Evolutionary conservation across 2,797 vertebrate genomes (phyloP).

Genomic region (Enteromius fasciolatus): DNA sequence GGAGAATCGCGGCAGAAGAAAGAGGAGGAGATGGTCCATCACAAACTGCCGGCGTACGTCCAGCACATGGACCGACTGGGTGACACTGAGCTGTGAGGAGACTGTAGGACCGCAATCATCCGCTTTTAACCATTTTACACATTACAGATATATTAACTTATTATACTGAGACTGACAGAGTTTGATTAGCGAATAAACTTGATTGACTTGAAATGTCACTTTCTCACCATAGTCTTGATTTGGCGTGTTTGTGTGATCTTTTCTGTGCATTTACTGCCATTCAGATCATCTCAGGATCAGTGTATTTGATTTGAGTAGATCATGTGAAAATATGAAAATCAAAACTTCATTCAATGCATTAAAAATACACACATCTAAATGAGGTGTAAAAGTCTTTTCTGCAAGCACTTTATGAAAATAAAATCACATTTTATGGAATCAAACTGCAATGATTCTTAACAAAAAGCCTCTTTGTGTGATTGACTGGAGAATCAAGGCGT

Average conservation of each 20-base stretch:
- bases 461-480: not conserved
- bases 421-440: not conserved
- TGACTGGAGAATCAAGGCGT: not conserved
- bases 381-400: not conserved
- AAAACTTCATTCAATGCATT: not conserved
- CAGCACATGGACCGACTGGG: slow-evolving; percentile 96
- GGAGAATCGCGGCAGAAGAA: slow-evolving; percentile 81
- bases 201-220: slow-evolving; percentile 71
- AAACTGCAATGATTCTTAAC: not conserved
- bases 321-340: not conserved
- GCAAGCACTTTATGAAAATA: not conserved
- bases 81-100: slow-evolving; percentile 94
- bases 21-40: slow-evolving; percentile 82
- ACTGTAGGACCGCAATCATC: slow-evolving; percentile 43
- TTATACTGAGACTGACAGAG: slow-evolving; percentile 49
- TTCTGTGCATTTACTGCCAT: not conserved
- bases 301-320: not conserved
- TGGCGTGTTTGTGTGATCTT: slow-evolving; percentile 20
- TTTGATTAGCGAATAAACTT: slow-evolving; percentile 68
- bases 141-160: slow-evolving; percentile 27
- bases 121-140: slow-evolving; percentile 3
- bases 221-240: slow-evolving; percentile 57
- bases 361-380: not conserved
- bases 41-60: slow-evolving; percentile 91
- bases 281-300: not conserved